Percentiles rank a stretch among this genome's conserved stretches.
Evolutionary conservation across 1,140 invertebrate genomes (phyloP).

Genomic region (Aethina tumida): DNA sequence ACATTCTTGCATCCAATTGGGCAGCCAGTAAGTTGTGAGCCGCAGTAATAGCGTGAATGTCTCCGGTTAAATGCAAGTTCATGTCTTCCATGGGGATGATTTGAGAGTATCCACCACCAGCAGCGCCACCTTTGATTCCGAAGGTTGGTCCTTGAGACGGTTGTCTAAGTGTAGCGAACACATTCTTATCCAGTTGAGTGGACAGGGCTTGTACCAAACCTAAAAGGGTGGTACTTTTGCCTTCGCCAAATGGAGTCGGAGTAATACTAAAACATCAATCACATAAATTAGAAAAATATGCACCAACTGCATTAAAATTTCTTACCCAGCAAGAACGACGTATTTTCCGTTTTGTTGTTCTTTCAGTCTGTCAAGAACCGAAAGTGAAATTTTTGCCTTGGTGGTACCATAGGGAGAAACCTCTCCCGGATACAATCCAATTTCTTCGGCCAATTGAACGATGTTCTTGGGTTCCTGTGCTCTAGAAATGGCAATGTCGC

Average conservation of each 20-base stretch:
- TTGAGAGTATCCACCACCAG: conserved; percentile 69
- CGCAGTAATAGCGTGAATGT: conserved; percentile 96
- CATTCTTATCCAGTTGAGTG: conserved; percentile 75
- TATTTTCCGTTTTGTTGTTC: conserved; percentile 75
- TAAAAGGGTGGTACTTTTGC: conserved; percentile 93
- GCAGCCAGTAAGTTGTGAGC: conserved; percentile 97
- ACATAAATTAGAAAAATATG: conserved; percentile 6
- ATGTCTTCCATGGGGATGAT: conserved; percentile 99
- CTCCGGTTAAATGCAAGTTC: conserved; percentile 96
- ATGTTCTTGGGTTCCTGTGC: conserved; percentile 84
- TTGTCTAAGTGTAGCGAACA: conserved; percentile 93
- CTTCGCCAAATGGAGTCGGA: conserved; percentile 93
- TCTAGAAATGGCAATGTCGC: conserved; percentile 85
- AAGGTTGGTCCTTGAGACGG: conserved; percentile 98
- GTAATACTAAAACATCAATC: conserved; percentile 62
- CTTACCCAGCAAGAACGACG: conserved; percentile 88
- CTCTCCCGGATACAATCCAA: conserved; percentile 73
- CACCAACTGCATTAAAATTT: conserved; percentile 1
- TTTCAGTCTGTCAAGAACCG: conserved; percentile 65
- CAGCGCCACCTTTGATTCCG: conserved; percentile 74
- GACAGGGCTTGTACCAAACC: conserved; percentile 89
- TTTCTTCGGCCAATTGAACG: conserved; percentile 64
- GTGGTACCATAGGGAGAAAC: conserved; percentile 85
- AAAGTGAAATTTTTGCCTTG: conserved; percentile 91
- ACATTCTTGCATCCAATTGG: conserved; percentile 87